These are phyloP conservation scores for Microcebus griseorufus DNA, from an alignment of 2,113 vertebrate species.

Conservation along the genomic window DNA sequence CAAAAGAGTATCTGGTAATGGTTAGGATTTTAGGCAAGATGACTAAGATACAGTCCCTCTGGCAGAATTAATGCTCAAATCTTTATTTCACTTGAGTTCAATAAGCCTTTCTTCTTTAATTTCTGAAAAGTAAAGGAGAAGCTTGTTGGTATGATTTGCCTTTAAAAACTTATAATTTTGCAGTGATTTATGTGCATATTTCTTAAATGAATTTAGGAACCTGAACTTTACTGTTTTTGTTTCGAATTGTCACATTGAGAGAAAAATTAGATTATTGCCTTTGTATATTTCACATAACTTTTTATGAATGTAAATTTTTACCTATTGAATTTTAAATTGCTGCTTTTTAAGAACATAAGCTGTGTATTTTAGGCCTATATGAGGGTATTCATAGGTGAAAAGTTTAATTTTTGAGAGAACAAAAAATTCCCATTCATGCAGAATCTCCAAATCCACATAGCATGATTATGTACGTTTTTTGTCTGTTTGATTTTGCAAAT, in stretches of 20 bases:
- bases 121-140: conserved; percentile 36
- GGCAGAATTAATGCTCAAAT: conserved; percentile 44
- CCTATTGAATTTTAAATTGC: not conserved
- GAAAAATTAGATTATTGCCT: not conserved
- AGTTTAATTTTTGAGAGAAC: not conserved
- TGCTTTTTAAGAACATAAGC: not conserved
- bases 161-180: conserved; percentile 40
- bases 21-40: conserved; percentile 32
- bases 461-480: not conserved
- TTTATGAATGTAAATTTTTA: not conserved
- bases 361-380: not conserved
- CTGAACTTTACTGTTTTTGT: conserved; percentile 25
- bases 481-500: not conserved
- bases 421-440: not conserved
- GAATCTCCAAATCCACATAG: not conserved
- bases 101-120: conserved; percentile 60
- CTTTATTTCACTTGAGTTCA: conserved; percentile 47
- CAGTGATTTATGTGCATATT: conserved; percentile 35
- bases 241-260: conserved; percentile 18
- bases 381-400: not conserved
- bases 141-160: conserved; percentile 31
- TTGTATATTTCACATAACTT: not conserved
- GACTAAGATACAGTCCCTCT: conserved; percentile 23
- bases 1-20: conserved; percentile 20
- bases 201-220: conserved; percentile 27